These are phyloP conservation scores for Tromatobia lineatoria DNA, from an alignment of 2,888 invertebrate genomes.

Conservation along the genomic window DNA sequence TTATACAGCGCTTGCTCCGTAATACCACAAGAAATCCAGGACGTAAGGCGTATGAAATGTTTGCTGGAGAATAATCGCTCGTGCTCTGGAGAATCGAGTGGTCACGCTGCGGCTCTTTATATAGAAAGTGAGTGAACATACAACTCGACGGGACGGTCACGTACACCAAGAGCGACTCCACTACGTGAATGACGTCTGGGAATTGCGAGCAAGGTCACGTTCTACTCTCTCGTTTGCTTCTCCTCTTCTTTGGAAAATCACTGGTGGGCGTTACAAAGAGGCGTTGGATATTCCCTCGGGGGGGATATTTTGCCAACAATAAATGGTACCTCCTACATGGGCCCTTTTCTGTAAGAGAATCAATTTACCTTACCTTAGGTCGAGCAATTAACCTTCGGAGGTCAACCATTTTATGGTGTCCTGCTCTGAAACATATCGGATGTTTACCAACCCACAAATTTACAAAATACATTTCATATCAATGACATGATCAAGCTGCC, in stretches of 20 bases:
- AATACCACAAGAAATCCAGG: constrained; percentile 12
- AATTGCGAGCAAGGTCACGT: constrained; percentile 74
- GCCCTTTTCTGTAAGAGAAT: background rate
- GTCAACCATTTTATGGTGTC: too few species aligned
- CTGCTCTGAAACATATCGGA: too few species aligned
- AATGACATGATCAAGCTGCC: too few species aligned
- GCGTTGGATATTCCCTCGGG: constrained; percentile 17
- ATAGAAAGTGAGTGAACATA: constrained; percentile 42
- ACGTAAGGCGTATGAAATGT: constrained; percentile 33
- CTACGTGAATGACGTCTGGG: constrained; percentile 61
- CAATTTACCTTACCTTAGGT: background rate
- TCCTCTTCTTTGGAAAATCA: constrained; percentile 18
- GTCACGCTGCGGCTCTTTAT: constrained; percentile 44
- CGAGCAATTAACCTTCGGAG: too few species aligned
- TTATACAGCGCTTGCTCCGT: background rate
- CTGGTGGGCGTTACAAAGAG: background rate
- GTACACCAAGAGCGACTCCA: constrained; percentile 41
- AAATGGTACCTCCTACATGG: background rate
- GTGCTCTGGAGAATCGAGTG: constrained; percentile 47
- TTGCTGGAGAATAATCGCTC: constrained; percentile 46
- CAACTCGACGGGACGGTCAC: constrained; percentile 23
- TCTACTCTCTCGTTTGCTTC: constrained; percentile 55
- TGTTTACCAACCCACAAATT: too few species aligned
- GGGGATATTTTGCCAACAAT: background rate
- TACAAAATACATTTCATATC: too few species aligned